Percentiles rank a stretch among this genome's conserved stretches.
phyloP scores from a whole-genome alignment of 2,113 vertebrate species.

The Corythornis vintsioides region DNA sequence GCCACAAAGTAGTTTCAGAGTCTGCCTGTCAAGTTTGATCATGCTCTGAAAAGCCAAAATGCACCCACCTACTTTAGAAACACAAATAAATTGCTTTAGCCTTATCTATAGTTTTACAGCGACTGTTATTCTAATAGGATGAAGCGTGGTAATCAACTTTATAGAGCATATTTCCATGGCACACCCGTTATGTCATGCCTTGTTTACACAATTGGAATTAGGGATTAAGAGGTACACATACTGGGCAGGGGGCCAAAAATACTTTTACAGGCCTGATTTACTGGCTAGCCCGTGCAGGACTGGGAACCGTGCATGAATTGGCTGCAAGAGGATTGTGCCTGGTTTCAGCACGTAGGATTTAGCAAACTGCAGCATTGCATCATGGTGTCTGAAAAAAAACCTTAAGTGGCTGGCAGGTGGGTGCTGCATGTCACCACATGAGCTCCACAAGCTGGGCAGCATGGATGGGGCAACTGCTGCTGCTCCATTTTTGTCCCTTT shows the following conservation, averaged over 20 bases:
- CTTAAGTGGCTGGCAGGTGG: background rate
- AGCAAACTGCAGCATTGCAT: background rate
- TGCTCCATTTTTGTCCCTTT: background rate
- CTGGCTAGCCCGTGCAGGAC: background rate
- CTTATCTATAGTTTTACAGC: slow-evolving; percentile 57
- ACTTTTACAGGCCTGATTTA: slow-evolving; percentile 53
- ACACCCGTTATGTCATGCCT: slow-evolving; percentile 69
- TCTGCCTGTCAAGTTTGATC: slow-evolving; percentile 36
- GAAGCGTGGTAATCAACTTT: slow-evolving; percentile 67
- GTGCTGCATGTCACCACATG: background rate
- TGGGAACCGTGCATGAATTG: background rate
- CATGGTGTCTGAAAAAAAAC: accelerated
- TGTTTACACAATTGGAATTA: slow-evolving; percentile 70
- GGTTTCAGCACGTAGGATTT: background rate
- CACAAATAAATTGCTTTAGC: slow-evolving; percentile 59
- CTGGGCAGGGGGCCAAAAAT: slow-evolving; percentile 63
- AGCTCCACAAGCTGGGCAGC: accelerated
- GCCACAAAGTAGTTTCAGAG: background rate
- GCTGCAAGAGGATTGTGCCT: background rate
- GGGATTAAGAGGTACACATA: slow-evolving; percentile 64
- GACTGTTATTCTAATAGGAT: slow-evolving; percentile 57
- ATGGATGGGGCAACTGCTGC: background rate
- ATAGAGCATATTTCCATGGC: slow-evolving; percentile 66
- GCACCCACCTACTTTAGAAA: slow-evolving; percentile 43
- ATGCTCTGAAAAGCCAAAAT: slow-evolving; percentile 17